Evolutionary conservation across 2,797 vertebrate species (phyloP).

Genomic region (Molossus alvarezi): DNA sequence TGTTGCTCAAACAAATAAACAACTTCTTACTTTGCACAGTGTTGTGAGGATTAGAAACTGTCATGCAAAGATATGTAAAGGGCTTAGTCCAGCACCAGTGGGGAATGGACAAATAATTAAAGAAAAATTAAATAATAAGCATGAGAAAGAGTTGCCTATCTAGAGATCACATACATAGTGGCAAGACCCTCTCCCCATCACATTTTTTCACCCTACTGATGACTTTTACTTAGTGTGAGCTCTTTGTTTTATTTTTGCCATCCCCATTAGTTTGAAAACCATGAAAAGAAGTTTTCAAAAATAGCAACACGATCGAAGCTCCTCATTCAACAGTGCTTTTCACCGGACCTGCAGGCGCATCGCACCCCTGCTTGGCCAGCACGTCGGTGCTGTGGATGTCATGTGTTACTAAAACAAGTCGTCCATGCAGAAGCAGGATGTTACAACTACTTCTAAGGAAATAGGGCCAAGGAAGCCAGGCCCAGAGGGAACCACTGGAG

Average conservation of each 20-base stretch:
- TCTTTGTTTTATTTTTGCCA: background rate
- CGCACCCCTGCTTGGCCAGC: background rate
- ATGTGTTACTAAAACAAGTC: background rate
- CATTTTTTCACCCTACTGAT: background rate
- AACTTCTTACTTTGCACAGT: background rate
- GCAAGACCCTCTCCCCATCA: background rate
- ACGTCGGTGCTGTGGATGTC: background rate
- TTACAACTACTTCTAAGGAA: background rate
- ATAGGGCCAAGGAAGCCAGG: background rate
- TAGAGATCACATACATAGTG: background rate
- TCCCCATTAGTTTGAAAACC: background rate
- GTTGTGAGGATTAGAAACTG: background rate
- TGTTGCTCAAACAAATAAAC: background rate
- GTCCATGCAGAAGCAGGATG: background rate
- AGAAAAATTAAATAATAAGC: slow-evolving; percentile 62
- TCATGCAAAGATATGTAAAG: background rate
- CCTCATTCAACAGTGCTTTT: background rate
- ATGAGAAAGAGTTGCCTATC: background rate
- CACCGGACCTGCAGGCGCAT: background rate
- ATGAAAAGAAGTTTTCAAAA: background rate
- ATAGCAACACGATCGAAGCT: background rate
- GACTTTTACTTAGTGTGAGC: background rate
- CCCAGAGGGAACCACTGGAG: background rate
- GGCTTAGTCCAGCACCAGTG: background rate
- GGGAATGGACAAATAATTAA: background rate